Evolutionary conservation across 2,113 vertebrate genomes (phyloP).

Genomic region (Pseudopodoces humilis): DNA sequence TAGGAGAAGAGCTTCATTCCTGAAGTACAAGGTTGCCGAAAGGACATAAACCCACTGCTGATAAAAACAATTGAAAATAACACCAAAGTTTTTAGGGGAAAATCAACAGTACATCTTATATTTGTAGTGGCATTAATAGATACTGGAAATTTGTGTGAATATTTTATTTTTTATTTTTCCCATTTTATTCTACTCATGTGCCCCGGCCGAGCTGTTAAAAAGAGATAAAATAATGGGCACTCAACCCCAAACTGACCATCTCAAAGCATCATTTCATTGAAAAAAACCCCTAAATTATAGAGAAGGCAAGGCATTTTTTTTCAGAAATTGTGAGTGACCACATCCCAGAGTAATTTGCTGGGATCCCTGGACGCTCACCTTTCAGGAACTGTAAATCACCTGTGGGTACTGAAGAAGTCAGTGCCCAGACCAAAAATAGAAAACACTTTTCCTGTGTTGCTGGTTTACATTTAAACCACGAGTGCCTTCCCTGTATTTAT

Average conservation of each 20-base stretch:
- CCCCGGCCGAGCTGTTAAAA: not conserved
- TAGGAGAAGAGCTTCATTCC: not conserved
- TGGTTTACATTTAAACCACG: not conserved
- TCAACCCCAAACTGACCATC: not conserved
- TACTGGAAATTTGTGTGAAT: not conserved
- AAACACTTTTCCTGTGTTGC: constrained; percentile 20
- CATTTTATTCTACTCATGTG: not conserved
- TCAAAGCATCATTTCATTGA: not conserved
- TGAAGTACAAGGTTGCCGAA: not conserved
- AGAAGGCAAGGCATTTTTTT: not conserved
- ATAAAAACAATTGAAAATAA: not conserved
- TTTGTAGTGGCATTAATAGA: not conserved
- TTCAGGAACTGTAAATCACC: not conserved
- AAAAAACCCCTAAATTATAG: not conserved
- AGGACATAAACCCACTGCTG: not conserved
- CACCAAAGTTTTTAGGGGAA: not conserved
- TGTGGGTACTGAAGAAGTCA: not conserved
- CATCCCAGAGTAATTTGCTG: not conserved
- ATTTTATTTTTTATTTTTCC: not conserved
- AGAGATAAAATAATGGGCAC: not conserved
- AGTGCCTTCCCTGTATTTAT: not conserved
- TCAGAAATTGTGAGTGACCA: not conserved
- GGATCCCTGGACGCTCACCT: not conserved
- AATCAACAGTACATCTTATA: not conserved
- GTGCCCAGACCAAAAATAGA: constrained; percentile 33